These are phyloP conservation scores for Drosophila lowei DNA, from an alignment of 1,140 invertebrate genomes.

Conservation along the genomic window DNA sequence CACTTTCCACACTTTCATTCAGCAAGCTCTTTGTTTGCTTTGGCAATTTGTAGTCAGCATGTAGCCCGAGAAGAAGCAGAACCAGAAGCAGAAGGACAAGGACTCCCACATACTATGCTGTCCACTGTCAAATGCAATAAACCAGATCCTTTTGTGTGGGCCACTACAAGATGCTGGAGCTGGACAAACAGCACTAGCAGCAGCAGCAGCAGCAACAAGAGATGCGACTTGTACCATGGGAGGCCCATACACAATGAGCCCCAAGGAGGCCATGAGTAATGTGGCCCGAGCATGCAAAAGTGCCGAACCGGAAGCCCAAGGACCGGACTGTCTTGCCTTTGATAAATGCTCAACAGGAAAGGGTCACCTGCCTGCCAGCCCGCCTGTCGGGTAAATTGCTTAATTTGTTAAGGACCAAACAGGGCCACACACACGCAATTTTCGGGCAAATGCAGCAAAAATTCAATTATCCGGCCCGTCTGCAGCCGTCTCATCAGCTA, in stretches of 20 bases:
- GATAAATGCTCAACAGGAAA: constrained; percentile 62
- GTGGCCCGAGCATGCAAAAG: constrained; percentile 65
- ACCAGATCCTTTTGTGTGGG: constrained; percentile 35
- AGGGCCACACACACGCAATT: constrained; percentile 33
- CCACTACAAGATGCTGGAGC: constrained; percentile 33
- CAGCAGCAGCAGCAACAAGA: constrained; percentile 6
- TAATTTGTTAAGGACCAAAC: constrained; percentile 68
- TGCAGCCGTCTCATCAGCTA: constrained; percentile 35
- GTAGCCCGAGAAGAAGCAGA: not conserved
- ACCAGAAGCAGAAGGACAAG: constrained; percentile 8
- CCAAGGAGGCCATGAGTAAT: constrained; percentile 55
- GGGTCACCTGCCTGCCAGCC: constrained; percentile 48
- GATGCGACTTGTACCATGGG: not conserved
- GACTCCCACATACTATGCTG: constrained; percentile 9
- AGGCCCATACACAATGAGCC: constrained; percentile 43
- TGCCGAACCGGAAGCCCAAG: constrained; percentile 39
- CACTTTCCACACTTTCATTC: constrained; percentile 66
- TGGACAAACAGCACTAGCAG: constrained; percentile 14
- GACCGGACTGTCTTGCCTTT: constrained; percentile 38
- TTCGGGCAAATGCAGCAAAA: constrained; percentile 62
- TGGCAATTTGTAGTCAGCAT: constrained; percentile 41
- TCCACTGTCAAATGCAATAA: constrained; percentile 74
- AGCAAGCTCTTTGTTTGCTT: constrained; percentile 53
- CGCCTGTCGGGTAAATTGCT: constrained; percentile 59
- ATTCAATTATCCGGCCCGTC: constrained; percentile 68